Base-by-base conservation (phyloP, 2,113 vertebrate species). In the Pimephales promelas region DNA sequence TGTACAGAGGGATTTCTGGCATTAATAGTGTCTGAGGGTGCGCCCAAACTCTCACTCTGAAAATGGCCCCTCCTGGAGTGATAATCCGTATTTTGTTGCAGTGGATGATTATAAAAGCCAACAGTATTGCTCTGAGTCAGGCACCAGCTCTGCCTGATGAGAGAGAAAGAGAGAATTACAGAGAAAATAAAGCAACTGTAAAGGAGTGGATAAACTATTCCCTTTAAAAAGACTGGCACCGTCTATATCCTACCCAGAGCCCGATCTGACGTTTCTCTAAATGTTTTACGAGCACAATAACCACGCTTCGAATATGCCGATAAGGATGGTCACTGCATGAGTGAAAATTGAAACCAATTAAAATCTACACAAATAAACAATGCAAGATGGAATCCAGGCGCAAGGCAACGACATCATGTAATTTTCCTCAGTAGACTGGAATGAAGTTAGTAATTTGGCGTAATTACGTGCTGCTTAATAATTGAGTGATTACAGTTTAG, bases 1-100 rank as follows among this genome's bases (percentile, higher is more conserved):
- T 93, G 89, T 90, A 91, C 88, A 93, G 80, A 92, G 88, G 90
- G 90, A 92, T 92, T 86, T 93, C 88, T 91, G 93, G 87, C 90
- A 91, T 91, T 93, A 93, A 92, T 93, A 89, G 90, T 87, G 89
- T 79, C 74, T 82, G 78, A 90, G 90, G 92, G 89, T 93, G 90
- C 90, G 89, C 88, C 90, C 84, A 88, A 89, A 89, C 90, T 91
- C 92, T 90, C 64, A 86, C 86, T 89, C 90, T 89, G 89, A 94
- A 94, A 79, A 89, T 84, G 87, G 84, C 82, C 83, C 64, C 91
- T 92, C 85, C 90, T 89, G 79, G 90, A 90, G 92, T 90, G 92
- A 92, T 94, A 92, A 95, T 93, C 93, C 91, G 89, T 92, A 92
- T 93, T 93, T 94, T 93, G 93, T 93, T 91, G 92, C 92, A 91